Evolutionary conservation across 1,140 invertebrate species (phyloP), one percentile per base, ranked within the genome.

Genomic region (Drosophila lowei): DNA sequence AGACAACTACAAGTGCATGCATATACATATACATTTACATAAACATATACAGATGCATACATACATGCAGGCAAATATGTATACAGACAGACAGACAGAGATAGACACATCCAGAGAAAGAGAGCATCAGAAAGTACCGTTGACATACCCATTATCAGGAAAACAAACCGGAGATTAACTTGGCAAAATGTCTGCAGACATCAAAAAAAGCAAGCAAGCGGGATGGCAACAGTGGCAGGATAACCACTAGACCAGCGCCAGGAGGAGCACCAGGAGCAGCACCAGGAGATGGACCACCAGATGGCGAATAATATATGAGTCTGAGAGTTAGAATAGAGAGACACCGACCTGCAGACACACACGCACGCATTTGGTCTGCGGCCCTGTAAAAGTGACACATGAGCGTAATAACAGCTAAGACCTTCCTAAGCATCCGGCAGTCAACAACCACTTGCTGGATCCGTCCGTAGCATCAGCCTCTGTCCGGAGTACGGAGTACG

Each of bases 91-190:
- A 42, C 8, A 56, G 38, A 25, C 15, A 72, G n/a, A 41, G 52
- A 61, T 6, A 48, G 5, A 50, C n/a, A 55, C n/a, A 46, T n/a
- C 48, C 25, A 38, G 34, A 13, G 34, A 38, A 48, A 38, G 59
- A 86, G 53, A 61, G 49, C 68, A 52, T 61, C 74, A 75, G 73
- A 88, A 79, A 73, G 83, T 79, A 72, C 71, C 84, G 83, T 89
- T 88, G 84, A 88, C 83, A 88, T 88, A 83, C 83, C 83, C 84
- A 88, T 88, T 88, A 88, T 88, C 83, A 83, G 83, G 70, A 89
- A 89, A 88, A 88, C 84, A 88, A 88, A 88, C 83, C 83, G 83
- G 83, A 88, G 83, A 88, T 88, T 88, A 88, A 88, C 83, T 88
- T 88, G 78, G 83, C 83, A 86, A 86, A 86, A 86, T 88, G 83